A percentile compares a stretch with the other conserved stretches of the same genome.
phyloP scores from a whole-genome alignment of 2,888 invertebrate species.

The Drosophila sordidula region DNA sequence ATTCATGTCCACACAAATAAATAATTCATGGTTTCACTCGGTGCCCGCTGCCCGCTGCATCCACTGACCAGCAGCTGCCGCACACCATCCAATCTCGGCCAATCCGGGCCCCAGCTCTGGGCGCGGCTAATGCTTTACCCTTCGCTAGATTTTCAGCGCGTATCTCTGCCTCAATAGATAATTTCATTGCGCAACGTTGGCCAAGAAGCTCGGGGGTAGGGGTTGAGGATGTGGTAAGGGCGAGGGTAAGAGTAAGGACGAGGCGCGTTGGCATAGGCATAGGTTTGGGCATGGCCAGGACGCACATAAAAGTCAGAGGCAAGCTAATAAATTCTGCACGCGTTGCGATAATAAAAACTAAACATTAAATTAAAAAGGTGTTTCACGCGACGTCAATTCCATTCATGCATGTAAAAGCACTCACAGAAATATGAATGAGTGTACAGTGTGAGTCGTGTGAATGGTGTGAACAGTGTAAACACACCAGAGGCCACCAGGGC shows the following conservation, averaged over 20 bases:
- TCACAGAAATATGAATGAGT: constrained; percentile 31
- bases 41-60: constrained; percentile 28
- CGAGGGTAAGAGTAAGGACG: neutral
- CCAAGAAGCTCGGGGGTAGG: neutral
- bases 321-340: constrained; percentile 64
- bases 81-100: neutral
- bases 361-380: constrained; percentile 80
- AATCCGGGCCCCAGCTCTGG: constrained; percentile 11
- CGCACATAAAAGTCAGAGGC: constrained; percentile 59
- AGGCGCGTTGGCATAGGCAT: neutral
- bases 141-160: constrained; percentile 26
- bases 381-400: constrained; percentile 45
- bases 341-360: constrained; percentile 70
- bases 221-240: neutral
- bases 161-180: constrained; percentile 43
- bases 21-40: constrained; percentile 76
- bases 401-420: constrained; percentile 50
- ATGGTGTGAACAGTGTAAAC: neutral
- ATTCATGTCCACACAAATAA: constrained; percentile 82
- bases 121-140: constrained; percentile 46
- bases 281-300: constrained; percentile 5
- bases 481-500: neutral
- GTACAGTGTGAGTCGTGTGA: constrained; percentile 16
- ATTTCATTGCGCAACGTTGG: constrained; percentile 48
- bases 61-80: constrained; percentile 28